These are phyloP conservation scores for Synanthedon andrenaeformis DNA, from an alignment of 2,888 invertebrate genomes.

Conservation along the genomic window DNA sequence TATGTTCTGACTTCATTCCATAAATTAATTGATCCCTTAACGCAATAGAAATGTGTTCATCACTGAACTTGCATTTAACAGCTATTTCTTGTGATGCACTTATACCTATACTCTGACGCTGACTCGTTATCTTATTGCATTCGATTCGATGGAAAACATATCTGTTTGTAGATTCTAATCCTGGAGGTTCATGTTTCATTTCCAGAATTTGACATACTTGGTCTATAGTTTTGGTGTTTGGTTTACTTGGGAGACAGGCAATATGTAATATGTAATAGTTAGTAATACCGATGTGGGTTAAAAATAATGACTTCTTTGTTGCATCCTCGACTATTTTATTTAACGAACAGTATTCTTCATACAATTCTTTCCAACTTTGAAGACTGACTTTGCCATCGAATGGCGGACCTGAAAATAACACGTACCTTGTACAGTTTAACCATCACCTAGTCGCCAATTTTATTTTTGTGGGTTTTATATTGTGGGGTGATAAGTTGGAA, in stretches of 20 bases:
- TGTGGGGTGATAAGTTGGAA: no score
- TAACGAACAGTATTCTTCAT: neutral
- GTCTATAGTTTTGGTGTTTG: neutral
- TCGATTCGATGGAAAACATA: neutral
- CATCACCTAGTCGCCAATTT: no score
- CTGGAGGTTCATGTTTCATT: neutral
- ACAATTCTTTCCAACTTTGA: neutral
- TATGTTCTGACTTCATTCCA: no score
- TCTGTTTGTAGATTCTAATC: neutral
- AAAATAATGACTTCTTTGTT: neutral
- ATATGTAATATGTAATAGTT: neutral
- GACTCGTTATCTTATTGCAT: neutral
- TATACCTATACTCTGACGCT: neutral
- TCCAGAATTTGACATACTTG: neutral
- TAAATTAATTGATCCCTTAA: no score
- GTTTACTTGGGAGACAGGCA: neutral
- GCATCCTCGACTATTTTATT: neutral
- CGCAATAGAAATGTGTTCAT: no score
- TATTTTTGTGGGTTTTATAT: no score
- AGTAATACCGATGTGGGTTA: neutral
- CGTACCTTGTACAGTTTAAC: no score
- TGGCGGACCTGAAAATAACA: no score
- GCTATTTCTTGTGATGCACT: neutral
- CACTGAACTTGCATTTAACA: no score
- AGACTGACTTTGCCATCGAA: neutral